Conservation (phyloP, 2,888 invertebrate species). For the Eudemis profundana region DNA sequence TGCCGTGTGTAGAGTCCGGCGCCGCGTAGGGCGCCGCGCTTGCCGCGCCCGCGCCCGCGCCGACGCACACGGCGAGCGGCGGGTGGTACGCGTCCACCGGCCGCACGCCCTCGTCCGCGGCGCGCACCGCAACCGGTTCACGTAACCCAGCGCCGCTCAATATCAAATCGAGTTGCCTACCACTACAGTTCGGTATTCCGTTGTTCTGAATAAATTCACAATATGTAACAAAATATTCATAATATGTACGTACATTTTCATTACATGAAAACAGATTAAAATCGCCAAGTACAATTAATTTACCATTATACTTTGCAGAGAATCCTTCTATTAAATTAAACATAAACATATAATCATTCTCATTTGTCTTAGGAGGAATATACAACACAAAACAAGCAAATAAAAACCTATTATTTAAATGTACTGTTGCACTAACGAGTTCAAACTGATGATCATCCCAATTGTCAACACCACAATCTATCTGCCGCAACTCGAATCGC, state of each 20-base stretch:
- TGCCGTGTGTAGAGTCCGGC: too few species aligned
- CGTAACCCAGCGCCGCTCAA: slow-evolving; percentile 1
- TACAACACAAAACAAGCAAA: slow-evolving; percentile 13
- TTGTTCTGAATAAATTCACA: slow-evolving; percentile 8
- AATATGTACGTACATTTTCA: neutral
- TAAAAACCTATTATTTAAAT: neutral
- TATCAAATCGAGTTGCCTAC: slow-evolving; percentile 15
- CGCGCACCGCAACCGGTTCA: neutral
- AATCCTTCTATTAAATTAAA: slow-evolving; percentile 9
- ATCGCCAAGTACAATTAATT: slow-evolving; percentile 35
- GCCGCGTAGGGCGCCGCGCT: too few species aligned
- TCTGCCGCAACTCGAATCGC: neutral
- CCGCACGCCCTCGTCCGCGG: slow-evolving; percentile 2
- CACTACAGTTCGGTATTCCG: slow-evolving; percentile 4
- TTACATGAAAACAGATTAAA: slow-evolving; percentile 41
- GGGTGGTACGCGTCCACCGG: slow-evolving; percentile 20
- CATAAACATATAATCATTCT: slow-evolving; percentile 3
- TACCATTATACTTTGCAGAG: slow-evolving; percentile 23
- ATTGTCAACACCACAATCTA: slow-evolving; percentile 10
- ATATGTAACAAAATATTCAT: neutral
- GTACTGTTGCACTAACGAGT: slow-evolving; percentile 9
- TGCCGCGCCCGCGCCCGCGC: neutral
- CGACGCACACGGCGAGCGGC: slow-evolving; percentile 11
- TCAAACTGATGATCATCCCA: slow-evolving; percentile 21
- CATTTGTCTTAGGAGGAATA: slow-evolving; percentile 13